Conservation (phyloP, 2,113 vertebrate species). For the Gymnorhina tibicen region DNA sequence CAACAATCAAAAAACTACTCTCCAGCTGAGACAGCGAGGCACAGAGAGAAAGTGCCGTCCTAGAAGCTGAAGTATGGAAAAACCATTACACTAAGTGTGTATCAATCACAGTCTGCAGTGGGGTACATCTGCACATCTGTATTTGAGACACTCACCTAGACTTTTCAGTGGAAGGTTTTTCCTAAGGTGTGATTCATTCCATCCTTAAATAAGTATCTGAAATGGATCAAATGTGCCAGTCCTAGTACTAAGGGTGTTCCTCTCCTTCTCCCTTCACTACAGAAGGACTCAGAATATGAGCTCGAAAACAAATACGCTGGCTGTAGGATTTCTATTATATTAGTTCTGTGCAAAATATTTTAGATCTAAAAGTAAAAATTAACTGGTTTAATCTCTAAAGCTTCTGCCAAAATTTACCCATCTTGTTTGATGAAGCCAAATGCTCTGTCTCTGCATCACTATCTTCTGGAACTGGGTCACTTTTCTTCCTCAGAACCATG, state of each 20-base stretch:
- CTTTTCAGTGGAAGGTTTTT: neutral
- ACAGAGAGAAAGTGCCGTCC: neutral
- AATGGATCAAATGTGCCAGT: neutral
- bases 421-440: neutral
- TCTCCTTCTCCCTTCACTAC: neutral
- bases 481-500: neutral
- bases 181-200: neutral
- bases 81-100: neutral
- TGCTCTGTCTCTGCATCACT: neutral
- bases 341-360: neutral
- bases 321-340: neutral
- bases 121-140: neutral
- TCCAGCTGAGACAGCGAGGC: neutral
- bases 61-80: neutral
- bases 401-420: neutral
- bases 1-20: neutral
- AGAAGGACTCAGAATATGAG: neutral
- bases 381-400: neutral
- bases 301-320: neutral
- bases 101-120: neutral
- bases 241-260: neutral
- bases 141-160: neutral
- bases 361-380: neutral
- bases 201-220: neutral
- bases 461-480: neutral